These are phyloP conservation scores for Acromyrmex echinatior DNA, from an alignment of 1,140 invertebrate species.

Conservation along the genomic window DNA sequence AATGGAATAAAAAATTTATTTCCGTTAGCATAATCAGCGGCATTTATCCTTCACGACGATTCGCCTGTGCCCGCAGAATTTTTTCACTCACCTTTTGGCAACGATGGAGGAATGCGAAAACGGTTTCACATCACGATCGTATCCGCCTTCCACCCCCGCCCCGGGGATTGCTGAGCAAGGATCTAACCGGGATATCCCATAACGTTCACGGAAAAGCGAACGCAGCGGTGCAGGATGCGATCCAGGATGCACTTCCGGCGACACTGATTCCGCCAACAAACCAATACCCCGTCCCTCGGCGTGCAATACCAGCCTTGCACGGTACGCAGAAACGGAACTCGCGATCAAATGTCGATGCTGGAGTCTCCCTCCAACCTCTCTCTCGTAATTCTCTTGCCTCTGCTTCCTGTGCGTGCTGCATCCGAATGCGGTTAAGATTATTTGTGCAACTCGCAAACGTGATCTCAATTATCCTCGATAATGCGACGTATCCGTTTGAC, in stretches of 20 bases:
- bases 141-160: not conserved
- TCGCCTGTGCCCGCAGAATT: slow-evolving; percentile 12
- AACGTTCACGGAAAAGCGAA: slow-evolving; percentile 73
- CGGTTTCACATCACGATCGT: slow-evolving; percentile 75
- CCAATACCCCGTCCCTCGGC: not conserved
- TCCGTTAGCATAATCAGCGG: slow-evolving; percentile 9
- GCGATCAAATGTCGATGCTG: slow-evolving; percentile 71
- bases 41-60: not conserved
- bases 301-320: slow-evolving; percentile 9
- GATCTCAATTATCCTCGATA: slow-evolving; percentile 33
- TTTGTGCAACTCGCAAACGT: not conserved
- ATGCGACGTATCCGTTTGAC: not conserved
- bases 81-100: slow-evolving; percentile 33
- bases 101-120: slow-evolving; percentile 65
- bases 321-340: slow-evolving; percentile 63
- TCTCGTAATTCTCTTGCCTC: slow-evolving; percentile 36
- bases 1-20: not conserved
- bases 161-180: slow-evolving; percentile 64
- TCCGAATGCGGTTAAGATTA: slow-evolving; percentile 51
- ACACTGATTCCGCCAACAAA: slow-evolving; percentile 71
- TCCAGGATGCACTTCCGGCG: slow-evolving; percentile 74
- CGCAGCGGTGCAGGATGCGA: slow-evolving; percentile 70
- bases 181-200: slow-evolving; percentile 54
- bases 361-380: slow-evolving; percentile 43
- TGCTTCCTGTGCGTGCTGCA: slow-evolving; percentile 19